Evolutionary conservation across 2,888 invertebrate species (phyloP), one percentile per base, ranked within the genome.

Genomic region (Stenotaenia linearis): DNA sequence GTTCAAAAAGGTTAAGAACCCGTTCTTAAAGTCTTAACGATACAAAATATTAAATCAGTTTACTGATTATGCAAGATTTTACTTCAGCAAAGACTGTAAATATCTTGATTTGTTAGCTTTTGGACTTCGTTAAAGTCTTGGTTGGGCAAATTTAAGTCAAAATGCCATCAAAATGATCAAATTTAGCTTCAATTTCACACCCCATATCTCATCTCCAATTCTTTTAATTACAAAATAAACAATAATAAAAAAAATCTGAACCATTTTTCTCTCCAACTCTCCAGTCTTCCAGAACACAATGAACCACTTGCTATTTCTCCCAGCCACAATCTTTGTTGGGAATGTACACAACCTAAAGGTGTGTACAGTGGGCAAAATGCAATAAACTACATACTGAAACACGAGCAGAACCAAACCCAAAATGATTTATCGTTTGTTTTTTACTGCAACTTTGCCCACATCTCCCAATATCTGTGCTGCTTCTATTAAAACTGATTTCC

Each of bases 381-480:
- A 69, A 69, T 69, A 69, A 69, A 69, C 69, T 69, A 69, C 25
- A 25, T 12, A 12, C 69, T 3, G 69, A 10, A 25, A 69, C 28
- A 15, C 69, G 69, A 69, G 69, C 28, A 28, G 10, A 69, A 28
- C 69, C 69, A 69, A 69, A 69, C 69, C 25, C 69, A 69, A 69
- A 69, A 69, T 69, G 69, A 69, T 69, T 69, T 69, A 69, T 69
- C 28, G 69, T 69, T 69, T 69, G 69, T 69, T 69, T 69, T 28
- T 69, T 69, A 69, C 69, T 69, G 6, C 69, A 25, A 69, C 69
- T 69, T 15, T 10, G 25, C 25, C 69, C 28, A 28, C 69, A 69
- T 69, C 69, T 69, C 18, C 50, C 50, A 50, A 50, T 50, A 50
- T 50, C 25, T 69, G 28, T 23, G 69, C 28, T 15, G 69, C 28